Evolutionary conservation across 1,140 invertebrate genomes (phyloP).

Genomic region (Drosophila mojavensis): DNA sequence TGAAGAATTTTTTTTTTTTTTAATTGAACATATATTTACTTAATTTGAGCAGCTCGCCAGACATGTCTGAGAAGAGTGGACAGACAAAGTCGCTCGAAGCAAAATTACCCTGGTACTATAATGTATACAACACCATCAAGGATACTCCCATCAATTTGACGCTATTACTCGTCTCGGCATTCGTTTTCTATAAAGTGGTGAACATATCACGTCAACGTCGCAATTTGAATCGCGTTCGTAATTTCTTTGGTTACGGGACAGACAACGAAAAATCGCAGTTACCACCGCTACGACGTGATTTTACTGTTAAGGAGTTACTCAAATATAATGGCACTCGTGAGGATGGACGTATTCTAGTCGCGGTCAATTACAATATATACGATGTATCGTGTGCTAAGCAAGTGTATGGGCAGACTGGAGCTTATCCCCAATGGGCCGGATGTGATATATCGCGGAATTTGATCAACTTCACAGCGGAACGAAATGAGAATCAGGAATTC

Average conservation of each 20-base stretch:
- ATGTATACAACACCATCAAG: slow-evolving; percentile 37
- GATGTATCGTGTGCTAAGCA: slow-evolving; percentile 52
- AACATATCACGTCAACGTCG: slow-evolving; percentile 26
- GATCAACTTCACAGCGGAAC: slow-evolving; percentile 43
- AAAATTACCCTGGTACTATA: slow-evolving; percentile 50
- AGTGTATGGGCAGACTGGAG: slow-evolving; percentile 52
- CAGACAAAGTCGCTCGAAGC: slow-evolving; percentile 9
- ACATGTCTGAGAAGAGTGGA: slow-evolving; percentile 10
- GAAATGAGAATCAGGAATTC: slow-evolving; percentile 18
- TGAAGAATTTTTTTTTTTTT: too few relatives aligned
- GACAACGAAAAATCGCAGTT: not conserved
- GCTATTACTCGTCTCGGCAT: slow-evolving; percentile 46
- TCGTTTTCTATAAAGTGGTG: slow-evolving; percentile 56
- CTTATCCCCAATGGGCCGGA: slow-evolving; percentile 56
- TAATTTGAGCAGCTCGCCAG: not conserved
- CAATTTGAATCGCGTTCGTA: not conserved
- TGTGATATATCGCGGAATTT: slow-evolving; percentile 54
- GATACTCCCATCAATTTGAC: slow-evolving; percentile 41
- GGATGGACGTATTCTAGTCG: slow-evolving; percentile 56
- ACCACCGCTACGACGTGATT: slow-evolving; percentile 30
- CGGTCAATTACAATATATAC: slow-evolving; percentile 57
- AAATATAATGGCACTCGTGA: slow-evolving; percentile 46
- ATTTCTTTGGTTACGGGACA: not conserved
- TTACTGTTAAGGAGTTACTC: slow-evolving; percentile 45
- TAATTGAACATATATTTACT: not conserved